Conservation (phyloP, 1,140 invertebrate genomes). For the Plectrocnemia conspersa region DNA sequence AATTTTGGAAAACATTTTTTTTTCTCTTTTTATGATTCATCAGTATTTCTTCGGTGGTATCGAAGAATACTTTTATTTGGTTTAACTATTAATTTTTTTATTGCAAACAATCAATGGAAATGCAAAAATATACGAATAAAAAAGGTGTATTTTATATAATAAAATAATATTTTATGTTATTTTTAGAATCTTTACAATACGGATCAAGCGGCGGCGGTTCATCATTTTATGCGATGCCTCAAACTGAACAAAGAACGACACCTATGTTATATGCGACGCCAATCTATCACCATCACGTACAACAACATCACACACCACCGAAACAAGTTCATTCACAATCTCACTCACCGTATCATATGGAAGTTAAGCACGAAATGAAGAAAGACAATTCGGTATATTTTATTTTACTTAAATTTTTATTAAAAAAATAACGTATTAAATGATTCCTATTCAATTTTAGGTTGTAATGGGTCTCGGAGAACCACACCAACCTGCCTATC, state of each 20-base stretch:
- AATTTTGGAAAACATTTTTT: not conserved
- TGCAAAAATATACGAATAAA: too few species aligned
- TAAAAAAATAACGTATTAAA: too few species aligned
- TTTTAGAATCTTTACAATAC: constrained; percentile 44
- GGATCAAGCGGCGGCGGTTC: constrained; percentile 39
- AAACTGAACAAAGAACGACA: constrained; percentile 42
- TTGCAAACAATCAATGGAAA: too few species aligned
- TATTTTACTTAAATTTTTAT: too few species aligned
- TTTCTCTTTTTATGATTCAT: constrained; percentile 10
- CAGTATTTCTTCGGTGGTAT: not conserved
- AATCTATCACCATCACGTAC: constrained; percentile 37
- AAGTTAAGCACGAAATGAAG: constrained; percentile 40
- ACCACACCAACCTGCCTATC: constrained; percentile 21
- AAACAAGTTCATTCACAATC: constrained; percentile 36
- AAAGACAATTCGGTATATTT: too few species aligned
- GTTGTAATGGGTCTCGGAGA: constrained; percentile 19
- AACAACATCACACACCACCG: constrained; percentile 30
- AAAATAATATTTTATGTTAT: not conserved
- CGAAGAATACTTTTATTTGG: constrained; percentile 31
- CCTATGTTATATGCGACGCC: constrained; percentile 41
- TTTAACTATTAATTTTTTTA: constrained; percentile 37
- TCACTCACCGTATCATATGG: constrained; percentile 41
- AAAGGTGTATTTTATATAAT: too few species aligned
- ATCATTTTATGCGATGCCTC: constrained; percentile 44
- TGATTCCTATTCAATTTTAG: constrained; percentile 14